phyloP scores from a whole-genome alignment of 2,888 invertebrate species.

The Tenthredo mesomela region DNA sequence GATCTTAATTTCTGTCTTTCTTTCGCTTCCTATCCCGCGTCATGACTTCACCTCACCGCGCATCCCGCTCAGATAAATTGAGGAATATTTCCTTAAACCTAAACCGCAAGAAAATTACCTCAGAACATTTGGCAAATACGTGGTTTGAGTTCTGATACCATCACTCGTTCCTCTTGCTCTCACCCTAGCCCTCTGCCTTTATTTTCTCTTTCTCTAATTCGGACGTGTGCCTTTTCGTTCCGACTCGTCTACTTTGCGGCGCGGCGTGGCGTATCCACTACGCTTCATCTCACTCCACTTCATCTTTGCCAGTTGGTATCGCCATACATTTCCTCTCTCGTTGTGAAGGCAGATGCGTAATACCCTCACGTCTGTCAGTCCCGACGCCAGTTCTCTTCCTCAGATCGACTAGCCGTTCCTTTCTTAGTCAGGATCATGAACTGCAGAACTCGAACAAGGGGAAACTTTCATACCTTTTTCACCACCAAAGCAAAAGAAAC shows the following conservation, averaged over 20 bases:
- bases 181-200: background rate
- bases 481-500: background rate
- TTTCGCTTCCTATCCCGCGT: background rate
- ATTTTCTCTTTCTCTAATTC: constrained; percentile 22
- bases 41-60: background rate
- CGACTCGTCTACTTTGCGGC: background rate
- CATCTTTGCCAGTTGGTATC: constrained; percentile 25
- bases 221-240: constrained; percentile 11
- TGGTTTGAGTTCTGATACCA: constrained; percentile 44
- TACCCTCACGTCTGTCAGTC: constrained; percentile 42
- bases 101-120: constrained; percentile 51
- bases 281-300: constrained; percentile 33
- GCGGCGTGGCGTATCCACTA: constrained; percentile 3
- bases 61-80: constrained; percentile 35
- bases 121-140: constrained; percentile 48
- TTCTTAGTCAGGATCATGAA: background rate
- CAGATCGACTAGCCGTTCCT: background rate
- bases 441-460: background rate
- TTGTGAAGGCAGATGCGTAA: constrained; percentile 34
- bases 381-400: constrained; percentile 18
- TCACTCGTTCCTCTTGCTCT: constrained; percentile 24
- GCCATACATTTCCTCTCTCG: background rate
- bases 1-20: background rate
- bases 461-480: background rate
- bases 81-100: constrained; percentile 52